Evolutionary conservation across 37 sponge, comb jelly and placozoan species (phyloP).

Genomic region (Mnemiopsis leidyi): DNA sequence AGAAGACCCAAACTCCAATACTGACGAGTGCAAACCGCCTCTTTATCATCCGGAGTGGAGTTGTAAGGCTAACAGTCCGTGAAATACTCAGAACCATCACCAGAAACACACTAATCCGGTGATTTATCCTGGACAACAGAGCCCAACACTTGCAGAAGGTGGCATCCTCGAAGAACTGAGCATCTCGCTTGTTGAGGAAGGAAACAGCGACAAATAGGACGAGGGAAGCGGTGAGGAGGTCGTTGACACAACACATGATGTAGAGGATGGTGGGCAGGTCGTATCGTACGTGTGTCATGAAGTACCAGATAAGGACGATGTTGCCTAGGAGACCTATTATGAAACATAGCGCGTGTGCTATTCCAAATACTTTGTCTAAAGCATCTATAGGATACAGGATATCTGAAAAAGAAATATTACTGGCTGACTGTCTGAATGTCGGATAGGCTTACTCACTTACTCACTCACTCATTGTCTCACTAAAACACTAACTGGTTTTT

Average conservation of each 20-base stretch:
- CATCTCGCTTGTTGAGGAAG: neutral
- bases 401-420: neutral
- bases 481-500: too few species aligned
- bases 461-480: too few species aligned
- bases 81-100: neutral
- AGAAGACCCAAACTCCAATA: neutral
- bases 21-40: neutral
- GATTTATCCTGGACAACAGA: neutral
- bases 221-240: neutral
- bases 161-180: neutral
- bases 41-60: neutral
- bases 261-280: neutral
- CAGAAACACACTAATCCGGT: neutral
- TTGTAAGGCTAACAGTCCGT: neutral
- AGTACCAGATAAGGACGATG: neutral
- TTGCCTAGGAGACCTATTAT: neutral
- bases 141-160: neutral
- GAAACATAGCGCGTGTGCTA: neutral
- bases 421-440: too few species aligned
- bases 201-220: neutral
- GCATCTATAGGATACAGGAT: neutral
- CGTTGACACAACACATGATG: neutral
- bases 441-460: too few species aligned
- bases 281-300: neutral
- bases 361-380: neutral